Conservation (phyloP, 2,113 vertebrate species). For the Crotalus tigris region DNA sequence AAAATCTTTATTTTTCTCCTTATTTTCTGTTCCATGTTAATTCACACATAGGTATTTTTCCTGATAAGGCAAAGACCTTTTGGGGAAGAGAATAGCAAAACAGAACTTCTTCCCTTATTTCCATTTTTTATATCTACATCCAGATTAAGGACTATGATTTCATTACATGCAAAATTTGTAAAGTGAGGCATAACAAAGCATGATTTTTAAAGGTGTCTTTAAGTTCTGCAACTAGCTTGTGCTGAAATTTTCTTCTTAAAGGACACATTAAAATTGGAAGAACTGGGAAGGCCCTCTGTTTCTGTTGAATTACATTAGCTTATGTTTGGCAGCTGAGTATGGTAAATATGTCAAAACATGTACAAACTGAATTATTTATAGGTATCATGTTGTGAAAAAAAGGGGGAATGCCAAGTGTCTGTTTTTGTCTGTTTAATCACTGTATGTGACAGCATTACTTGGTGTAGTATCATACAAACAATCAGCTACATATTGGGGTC, state of each 20-base stretch:
- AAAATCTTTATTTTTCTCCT: not conserved
- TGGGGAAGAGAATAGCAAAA: not conserved
- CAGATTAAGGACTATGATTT: rapidly evolving
- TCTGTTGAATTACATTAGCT: conserved; percentile 14
- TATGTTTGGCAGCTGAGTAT: conserved; percentile 23
- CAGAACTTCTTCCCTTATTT: not conserved
- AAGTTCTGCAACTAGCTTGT: not conserved
- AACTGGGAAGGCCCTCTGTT: conserved; percentile 14
- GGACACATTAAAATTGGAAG: conserved; percentile 30
- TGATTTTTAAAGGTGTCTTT: conserved; percentile 30
- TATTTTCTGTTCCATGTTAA: not conserved
- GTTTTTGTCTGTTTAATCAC: not conserved
- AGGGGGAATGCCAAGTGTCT: not conserved
- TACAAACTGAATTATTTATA: not conserved
- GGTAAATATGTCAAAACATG: conserved; percentile 21
- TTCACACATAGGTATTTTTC: not conserved
- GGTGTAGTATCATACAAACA: not conserved
- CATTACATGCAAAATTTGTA: not conserved
- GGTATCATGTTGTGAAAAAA: not conserved
- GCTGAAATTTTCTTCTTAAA: conserved; percentile 21
- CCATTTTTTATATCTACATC: not conserved
- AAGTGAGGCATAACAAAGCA: conserved; percentile 24
- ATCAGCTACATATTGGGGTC: not conserved
- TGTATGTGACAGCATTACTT: not conserved
- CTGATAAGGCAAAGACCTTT: not conserved